Evolutionary conservation across 2,797 vertebrate genomes (phyloP), one percentile per base, ranked within the genome.

Genomic region (Euphonia xanthogaster): DNA sequence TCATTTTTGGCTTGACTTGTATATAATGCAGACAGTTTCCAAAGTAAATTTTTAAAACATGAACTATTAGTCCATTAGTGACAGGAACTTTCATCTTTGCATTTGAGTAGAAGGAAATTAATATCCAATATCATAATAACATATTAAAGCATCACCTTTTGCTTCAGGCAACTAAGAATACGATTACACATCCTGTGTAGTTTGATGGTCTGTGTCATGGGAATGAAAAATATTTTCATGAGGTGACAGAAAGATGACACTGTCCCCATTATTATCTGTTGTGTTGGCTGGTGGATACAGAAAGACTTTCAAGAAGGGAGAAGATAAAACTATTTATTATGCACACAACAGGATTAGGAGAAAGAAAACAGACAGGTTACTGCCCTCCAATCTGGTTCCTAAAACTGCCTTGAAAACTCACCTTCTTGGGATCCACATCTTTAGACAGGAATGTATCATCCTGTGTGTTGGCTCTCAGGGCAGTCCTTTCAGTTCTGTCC

Each of bases 31-130:
- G 85, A 67, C 33, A 40, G 9, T 84, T 89, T 84, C 55, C 33
- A 60, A 66, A 78, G 9, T 16, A 45, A 37, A 4, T 37, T 50
- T 50, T 74, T 67, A 4, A 2, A 10, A 83, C 71, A 54, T 62
- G 21, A 63, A 83, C 27, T 68, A 37, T 79, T 83, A 68, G 16
- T 58, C 42, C 24, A 15, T 81, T 72, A 81, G 51, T 48, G 62
- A 70, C 30, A 58, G 37, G 31, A 94, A 75, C 27, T 44, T 90
- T 53, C 27, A 73, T 55, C 54, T 86, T 90, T 86, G 21, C 33
- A 51, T 86, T 76, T 77, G 37, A 66, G 33, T 48, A 66, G 58
- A 75, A 90, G 24, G 33, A 83, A 94, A 84, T 81, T 33, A 86
- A 75, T 72, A 72, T 53, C 27, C 47, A 66, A 39, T 73, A 53